Conservation (phyloP, 2,888 invertebrate species). For the Agrotis segetum region DNA sequence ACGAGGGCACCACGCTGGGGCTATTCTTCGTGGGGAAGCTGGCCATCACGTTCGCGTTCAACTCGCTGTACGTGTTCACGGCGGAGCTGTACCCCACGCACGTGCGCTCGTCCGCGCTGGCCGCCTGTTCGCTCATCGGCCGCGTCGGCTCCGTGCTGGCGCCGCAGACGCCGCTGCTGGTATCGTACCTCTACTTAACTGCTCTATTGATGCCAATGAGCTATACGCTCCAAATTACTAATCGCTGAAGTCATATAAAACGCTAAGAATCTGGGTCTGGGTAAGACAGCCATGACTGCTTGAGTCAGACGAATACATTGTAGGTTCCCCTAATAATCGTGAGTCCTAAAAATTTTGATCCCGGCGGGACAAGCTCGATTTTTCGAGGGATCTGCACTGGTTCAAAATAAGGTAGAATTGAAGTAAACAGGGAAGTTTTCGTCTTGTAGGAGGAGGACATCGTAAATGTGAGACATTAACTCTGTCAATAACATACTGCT, state of each 20-base stretch:
- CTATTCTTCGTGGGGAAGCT: conserved; percentile 92
- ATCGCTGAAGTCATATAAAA: not conserved
- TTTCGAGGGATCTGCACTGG: not conserved
- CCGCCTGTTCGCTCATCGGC: conserved; percentile 93
- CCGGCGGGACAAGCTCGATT: too few relatives aligned
- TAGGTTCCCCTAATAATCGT: not conserved
- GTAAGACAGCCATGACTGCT: not conserved
- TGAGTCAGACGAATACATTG: not conserved
- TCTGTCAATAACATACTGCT: not conserved
- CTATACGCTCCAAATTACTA: not conserved
- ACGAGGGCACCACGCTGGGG: conserved; percentile 76
- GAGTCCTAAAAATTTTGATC: not conserved
- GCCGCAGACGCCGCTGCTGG: conserved; percentile 93
- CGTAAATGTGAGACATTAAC: too few relatives aligned
- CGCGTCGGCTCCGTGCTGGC: conserved; percentile 93
- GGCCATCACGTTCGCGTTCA: conserved; percentile 92
- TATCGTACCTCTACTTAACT: conserved; percentile 60
- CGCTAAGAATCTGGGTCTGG: not conserved
- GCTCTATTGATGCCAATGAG: not conserved
- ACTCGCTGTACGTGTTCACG: conserved; percentile 93
- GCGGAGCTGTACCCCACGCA: conserved; percentile 94
- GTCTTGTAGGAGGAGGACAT: not conserved
- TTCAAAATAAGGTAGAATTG: not conserved
- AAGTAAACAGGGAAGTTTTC: not conserved
- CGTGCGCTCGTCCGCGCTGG: conserved; percentile 92